Conservation (phyloP, 2,113 vertebrate species). For the Callocephalon fimbriatum region DNA sequence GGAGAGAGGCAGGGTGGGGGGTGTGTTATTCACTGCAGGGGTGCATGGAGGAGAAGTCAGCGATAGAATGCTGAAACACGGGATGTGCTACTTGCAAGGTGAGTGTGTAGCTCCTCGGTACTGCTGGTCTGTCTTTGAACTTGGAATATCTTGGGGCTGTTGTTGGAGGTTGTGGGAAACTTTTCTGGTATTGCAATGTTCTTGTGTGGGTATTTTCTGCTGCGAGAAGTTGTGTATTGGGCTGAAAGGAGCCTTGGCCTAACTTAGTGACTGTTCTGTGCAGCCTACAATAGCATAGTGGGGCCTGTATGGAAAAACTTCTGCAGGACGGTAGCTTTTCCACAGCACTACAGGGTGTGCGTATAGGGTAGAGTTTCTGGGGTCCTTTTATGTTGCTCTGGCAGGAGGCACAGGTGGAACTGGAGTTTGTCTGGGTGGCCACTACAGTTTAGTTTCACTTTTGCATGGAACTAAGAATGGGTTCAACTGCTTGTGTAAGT, state of each 20-base stretch:
- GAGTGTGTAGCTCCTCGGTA: rapidly evolving
- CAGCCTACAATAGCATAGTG: rapidly evolving
- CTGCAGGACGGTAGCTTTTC: not conserved
- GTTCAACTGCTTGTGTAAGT: rapidly evolving
- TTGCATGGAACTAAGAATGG: not conserved
- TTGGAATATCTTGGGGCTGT: not conserved
- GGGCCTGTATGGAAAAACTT: rapidly evolving
- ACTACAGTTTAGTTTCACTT: rapidly evolving
- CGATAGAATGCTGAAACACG: rapidly evolving
- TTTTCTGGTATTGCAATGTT: rapidly evolving
- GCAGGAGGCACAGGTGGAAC: not conserved
- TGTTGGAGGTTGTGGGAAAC: not conserved
- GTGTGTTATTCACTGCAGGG: rapidly evolving
- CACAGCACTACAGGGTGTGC: rapidly evolving
- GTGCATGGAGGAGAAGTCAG: rapidly evolving
- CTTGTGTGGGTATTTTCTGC: rapidly evolving
- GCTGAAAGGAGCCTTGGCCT: not conserved
- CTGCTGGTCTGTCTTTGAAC: rapidly evolving
- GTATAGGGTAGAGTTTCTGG: rapidly evolving
- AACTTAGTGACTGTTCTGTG: rapidly evolving
- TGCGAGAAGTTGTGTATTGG: rapidly evolving
- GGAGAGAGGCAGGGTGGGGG: rapidly evolving
- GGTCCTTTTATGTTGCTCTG: rapidly evolving
- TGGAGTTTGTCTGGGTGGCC: not conserved
- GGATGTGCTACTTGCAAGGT: rapidly evolving